Evolutionary conservation across 2,113 vertebrate genomes (phyloP).

Genomic region (Serilophus lunatus): DNA sequence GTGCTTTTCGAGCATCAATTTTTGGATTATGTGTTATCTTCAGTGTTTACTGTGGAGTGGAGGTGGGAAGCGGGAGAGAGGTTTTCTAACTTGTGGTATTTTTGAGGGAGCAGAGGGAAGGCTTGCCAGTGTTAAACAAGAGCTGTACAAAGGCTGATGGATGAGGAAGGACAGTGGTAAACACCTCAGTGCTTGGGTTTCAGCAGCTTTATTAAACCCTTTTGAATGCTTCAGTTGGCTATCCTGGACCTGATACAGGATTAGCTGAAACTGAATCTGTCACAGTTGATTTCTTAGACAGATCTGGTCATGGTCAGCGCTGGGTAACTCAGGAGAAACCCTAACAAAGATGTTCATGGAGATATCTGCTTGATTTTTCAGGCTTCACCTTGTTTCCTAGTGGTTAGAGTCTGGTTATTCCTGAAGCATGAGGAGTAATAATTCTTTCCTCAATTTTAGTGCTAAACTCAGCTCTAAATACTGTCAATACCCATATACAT

Average conservation of each 20-base stretch:
- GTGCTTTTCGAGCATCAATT: background rate
- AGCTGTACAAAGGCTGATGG: background rate
- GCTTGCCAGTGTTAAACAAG: background rate
- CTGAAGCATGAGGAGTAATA: background rate
- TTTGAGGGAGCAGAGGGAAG: background rate
- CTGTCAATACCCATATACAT: background rate
- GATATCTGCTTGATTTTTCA: background rate
- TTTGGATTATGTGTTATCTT: background rate
- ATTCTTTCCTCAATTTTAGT: background rate
- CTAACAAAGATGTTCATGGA: background rate
- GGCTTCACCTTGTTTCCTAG: background rate
- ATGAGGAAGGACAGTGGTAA: background rate
- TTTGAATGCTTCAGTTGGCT: background rate
- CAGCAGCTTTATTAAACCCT: background rate
- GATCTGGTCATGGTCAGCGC: background rate
- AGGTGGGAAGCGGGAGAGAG: background rate
- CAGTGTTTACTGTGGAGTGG: background rate
- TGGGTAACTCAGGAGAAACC: fast-evolving
- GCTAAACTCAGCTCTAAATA: background rate
- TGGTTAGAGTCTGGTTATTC: background rate
- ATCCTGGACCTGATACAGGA: background rate
- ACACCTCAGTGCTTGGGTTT: background rate
- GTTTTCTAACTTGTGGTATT: background rate
- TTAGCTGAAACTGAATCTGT: background rate
- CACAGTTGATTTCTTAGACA: background rate